Base-by-base conservation (phyloP, 2,113 vertebrate species). In the Odobenus rosmarus region DNA sequence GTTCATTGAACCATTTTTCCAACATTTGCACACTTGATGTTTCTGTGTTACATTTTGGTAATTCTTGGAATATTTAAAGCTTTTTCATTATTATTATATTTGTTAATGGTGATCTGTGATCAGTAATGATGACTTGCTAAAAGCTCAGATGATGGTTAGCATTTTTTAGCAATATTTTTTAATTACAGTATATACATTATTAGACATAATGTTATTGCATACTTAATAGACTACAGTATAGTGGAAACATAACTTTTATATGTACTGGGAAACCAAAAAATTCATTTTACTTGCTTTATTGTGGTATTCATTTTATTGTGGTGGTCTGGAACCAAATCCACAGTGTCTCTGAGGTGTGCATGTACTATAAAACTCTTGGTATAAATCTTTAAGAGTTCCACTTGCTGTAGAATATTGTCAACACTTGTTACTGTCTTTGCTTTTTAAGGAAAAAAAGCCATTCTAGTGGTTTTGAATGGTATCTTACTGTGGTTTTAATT, bases 401-500 rank as follows among this genome's bases (percentile, higher is more conserved):
- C 3, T 79, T 96, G 49, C 33, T 93, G 49, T 90, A 92, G 61
- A 80, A 83, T 93, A 88, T 88, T 84, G 77, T 72, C 59, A 79
- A 12, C 36, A 88, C 59, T 76, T 77, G n/a, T 84, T 46, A 80
- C 31, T 81, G 21, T 59, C 42, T 93, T 93, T 61, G 23, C 36
- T 82, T 84, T 89, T 85, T 36, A 62, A 83, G 49, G 33, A 31
- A 72, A 81, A 79, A 83, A 67, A 42, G 9, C 31, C 31, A 71
- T 74, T 89, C 19, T 89, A 42, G 46, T 79, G 33, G n/a, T 84
- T 97, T 71, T 83, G 55, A 87, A 36, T 90, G 62, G 7, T 87
- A 64, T 74, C 64, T 96, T 18, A 57, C n/a, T 88, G 19, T 85
- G 55, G 46, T 83, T 96, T 90, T 97, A 46, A 31, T 76, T 95